These are phyloP conservation scores for Cavia porcellus DNA, from an alignment of 2,113 vertebrate species.

Conservation along the genomic window DNA sequence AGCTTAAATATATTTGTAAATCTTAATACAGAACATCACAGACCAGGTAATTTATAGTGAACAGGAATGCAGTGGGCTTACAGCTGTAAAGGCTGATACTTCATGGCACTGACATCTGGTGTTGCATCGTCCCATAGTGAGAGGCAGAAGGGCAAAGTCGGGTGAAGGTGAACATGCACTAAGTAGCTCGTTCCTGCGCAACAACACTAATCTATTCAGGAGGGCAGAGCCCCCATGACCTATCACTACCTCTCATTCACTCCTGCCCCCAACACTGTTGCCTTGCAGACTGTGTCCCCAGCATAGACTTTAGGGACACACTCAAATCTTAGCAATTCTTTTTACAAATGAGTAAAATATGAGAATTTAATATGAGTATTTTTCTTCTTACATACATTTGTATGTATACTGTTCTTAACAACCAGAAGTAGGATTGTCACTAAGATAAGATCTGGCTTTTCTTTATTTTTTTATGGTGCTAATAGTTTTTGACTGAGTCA, in stretches of 20 bases:
- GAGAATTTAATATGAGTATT: neutral
- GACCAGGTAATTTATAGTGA: neutral
- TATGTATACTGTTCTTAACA: neutral
- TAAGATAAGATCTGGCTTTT: neutral
- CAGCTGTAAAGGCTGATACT: no score
- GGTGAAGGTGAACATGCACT: neutral
- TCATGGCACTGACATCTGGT: neutral
- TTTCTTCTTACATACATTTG: neutral
- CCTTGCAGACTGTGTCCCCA: neutral
- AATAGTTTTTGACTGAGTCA: neutral
- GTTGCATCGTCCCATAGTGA: neutral
- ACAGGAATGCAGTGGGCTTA: neutral
- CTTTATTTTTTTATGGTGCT: neutral
- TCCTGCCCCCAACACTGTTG: neutral
- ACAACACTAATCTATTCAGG: neutral
- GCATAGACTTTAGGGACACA: neutral
- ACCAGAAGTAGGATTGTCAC: conserved; percentile 8
- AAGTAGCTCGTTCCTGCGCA: neutral
- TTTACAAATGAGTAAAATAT: neutral
- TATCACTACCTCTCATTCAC: neutral
- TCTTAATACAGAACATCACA: neutral
- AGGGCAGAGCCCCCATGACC: neutral
- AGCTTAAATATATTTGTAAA: neutral
- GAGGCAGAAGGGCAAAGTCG: neutral
- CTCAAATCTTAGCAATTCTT: neutral